A percentile compares a stretch with the other conserved stretches of the same genome.
Conservation (phyloP, 1,140 invertebrate genomes). For the Apis florea region DNA sequence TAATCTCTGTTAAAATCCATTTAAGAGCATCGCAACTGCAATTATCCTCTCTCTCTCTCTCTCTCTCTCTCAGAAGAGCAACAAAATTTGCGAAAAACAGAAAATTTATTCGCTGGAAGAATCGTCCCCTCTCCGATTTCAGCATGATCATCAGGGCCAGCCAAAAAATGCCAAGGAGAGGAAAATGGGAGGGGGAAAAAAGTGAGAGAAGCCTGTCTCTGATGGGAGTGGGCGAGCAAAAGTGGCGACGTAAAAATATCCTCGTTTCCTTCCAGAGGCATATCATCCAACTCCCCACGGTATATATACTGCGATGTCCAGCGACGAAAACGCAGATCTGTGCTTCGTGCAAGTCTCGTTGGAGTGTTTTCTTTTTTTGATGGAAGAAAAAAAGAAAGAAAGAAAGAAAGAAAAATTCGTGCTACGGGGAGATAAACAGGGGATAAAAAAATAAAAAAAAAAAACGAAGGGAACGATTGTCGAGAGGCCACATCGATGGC, state of each 20-base stretch:
- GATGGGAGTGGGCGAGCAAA: not conserved
- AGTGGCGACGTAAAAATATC: not conserved
- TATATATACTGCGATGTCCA: not conserved
- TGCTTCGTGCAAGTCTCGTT: not conserved
- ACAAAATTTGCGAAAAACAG: not conserved
- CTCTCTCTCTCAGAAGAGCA: not conserved
- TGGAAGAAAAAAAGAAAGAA: not conserved
- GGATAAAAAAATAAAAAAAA: not conserved
- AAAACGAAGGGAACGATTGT: not conserved
- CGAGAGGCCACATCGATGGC: not conserved
- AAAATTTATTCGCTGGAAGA: not conserved
- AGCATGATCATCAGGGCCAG: not conserved
- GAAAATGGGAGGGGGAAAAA: not conserved
- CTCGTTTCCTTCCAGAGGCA: constrained; percentile 16
- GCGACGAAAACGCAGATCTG: constrained; percentile 53
- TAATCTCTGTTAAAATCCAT: no score
- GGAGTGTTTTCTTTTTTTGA: not conserved
- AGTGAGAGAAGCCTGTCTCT: not conserved
- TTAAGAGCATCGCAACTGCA: no score
- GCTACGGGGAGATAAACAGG: not conserved
- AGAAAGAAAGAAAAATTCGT: not conserved
- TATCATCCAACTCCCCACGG: constrained; percentile 29
- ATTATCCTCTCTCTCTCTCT: no score
- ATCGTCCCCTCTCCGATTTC: no score
- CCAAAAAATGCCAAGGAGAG: not conserved